Evolutionary conservation across 2,888 invertebrate species (phyloP), one percentile per base, ranked within the genome.

Genomic region (Spicauda simplicius): DNA sequence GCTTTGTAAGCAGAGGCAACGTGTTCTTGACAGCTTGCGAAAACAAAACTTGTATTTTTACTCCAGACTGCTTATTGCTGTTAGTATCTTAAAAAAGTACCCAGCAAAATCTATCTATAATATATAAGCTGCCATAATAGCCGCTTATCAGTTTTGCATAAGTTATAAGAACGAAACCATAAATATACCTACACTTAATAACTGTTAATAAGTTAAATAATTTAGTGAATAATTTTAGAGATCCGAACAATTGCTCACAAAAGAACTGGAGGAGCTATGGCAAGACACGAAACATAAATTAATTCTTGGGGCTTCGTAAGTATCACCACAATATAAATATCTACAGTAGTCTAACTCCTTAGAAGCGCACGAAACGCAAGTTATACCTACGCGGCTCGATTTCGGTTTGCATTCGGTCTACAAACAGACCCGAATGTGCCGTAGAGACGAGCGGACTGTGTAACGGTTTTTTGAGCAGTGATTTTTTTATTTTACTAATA

Each of bases 271-370:
- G 25, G 76, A 73, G 57, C 69, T 77, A 16, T 93, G 93, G 93
- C 69, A 80, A 69, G 84, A 86, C 62, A 91, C 91, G 14, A 93
- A 92, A 75, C 85, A 87, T 59, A 92, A 93, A 78, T 77, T 93
- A 5, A 91, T 93, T 69, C 77, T 91, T 19, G 91, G 91, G 7
- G 90, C 93, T 66, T 86, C 88, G 93, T 93, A 75, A 86, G 91
- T 41, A 41, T 10, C 33, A 33, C 33, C n/a, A 30, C 3, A 30
- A 5, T 30, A n/a, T n/a, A n/a, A n/a, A n/a, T n/a, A n/a, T n/a
- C n/a, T n/a, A n/a, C n/a, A n/a, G n/a, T n/a, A n/a, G n/a, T n/a
- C n/a, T n/a, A n/a, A n/a, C n/a, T n/a, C n/a, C n/a, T n/a, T n/a
- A n/a, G n/a, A n/a, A n/a, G n/a, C n/a, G n/a, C n/a, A n/a, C n/a